Conservation (phyloP, 1,140 invertebrate species). For the Paraescarpia echinospica region DNA sequence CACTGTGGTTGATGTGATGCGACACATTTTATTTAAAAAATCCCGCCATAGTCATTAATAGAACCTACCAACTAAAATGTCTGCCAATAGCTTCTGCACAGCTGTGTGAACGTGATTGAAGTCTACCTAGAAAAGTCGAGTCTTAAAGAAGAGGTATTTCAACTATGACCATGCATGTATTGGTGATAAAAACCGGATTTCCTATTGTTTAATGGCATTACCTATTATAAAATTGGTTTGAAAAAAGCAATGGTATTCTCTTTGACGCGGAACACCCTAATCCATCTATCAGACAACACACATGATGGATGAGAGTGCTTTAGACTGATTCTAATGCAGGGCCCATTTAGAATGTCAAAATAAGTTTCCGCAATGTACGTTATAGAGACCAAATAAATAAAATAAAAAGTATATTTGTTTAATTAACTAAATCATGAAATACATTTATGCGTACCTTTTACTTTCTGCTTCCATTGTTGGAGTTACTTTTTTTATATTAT, state of each 20-base stretch:
- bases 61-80: background rate
- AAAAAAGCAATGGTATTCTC: background rate
- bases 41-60: background rate
- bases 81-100: background rate
- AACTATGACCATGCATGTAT: too few species aligned
- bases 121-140: background rate
- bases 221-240: background rate
- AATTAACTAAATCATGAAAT: too few species aligned
- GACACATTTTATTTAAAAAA: background rate
- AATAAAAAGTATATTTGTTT: background rate
- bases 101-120: background rate
- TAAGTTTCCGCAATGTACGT: background rate
- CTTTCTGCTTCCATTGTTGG: too few species aligned
- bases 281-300: background rate
- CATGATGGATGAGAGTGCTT: background rate
- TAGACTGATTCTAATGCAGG: background rate
- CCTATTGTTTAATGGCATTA: background rate
- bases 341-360: background rate
- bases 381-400: background rate
- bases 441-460: too few species aligned
- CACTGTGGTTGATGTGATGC: too few species aligned
- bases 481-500: too few species aligned
- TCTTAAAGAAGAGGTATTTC: background rate
- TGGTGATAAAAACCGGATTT: background rate
- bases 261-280: background rate